phyloP scores from a whole-genome alignment of 1,140 invertebrate species.

The Hyles vespertilio region DNA sequence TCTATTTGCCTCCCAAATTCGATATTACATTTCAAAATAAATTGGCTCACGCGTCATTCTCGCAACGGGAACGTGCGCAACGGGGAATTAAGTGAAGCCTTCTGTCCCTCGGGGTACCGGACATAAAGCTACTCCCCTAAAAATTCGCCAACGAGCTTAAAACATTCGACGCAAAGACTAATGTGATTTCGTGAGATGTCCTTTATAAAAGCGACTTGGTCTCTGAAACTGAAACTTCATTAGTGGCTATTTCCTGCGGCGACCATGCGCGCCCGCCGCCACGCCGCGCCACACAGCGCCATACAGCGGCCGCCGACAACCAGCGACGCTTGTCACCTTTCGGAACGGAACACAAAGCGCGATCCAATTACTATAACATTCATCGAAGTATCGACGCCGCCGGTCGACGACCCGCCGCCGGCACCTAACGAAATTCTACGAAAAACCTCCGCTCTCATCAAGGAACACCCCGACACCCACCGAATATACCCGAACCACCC shows the following conservation, averaged over 20 bases:
- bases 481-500: slow-evolving; percentile 58
- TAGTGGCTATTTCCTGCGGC: slow-evolving; percentile 19
- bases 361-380: slow-evolving; percentile 64
- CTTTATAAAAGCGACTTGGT: not conserved
- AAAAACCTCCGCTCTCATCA: slow-evolving; percentile 71
- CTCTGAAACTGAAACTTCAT: slow-evolving; percentile 23
- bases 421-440: slow-evolving; percentile 65
- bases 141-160: too few relatives aligned
- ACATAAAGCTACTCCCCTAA: too few relatives aligned
- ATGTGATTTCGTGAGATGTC: not conserved
- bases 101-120: too few relatives aligned
- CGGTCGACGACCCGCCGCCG: slow-evolving; percentile 52
- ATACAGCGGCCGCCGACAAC: too few relatives aligned
- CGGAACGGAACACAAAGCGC: not conserved
- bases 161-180: too few relatives aligned
- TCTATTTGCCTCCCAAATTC: too few relatives aligned
- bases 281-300: too few relatives aligned
- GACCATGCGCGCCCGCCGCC: not conserved
- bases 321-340: too few relatives aligned
- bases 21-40: too few relatives aligned
- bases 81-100: too few relatives aligned
- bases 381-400: slow-evolving; percentile 63
- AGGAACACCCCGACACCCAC: slow-evolving; percentile 59
- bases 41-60: too few relatives aligned
- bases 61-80: too few relatives aligned